Evolutionary conservation across 2,888 invertebrate species (phyloP).

Genomic region (Dasypogon diadema): DNA sequence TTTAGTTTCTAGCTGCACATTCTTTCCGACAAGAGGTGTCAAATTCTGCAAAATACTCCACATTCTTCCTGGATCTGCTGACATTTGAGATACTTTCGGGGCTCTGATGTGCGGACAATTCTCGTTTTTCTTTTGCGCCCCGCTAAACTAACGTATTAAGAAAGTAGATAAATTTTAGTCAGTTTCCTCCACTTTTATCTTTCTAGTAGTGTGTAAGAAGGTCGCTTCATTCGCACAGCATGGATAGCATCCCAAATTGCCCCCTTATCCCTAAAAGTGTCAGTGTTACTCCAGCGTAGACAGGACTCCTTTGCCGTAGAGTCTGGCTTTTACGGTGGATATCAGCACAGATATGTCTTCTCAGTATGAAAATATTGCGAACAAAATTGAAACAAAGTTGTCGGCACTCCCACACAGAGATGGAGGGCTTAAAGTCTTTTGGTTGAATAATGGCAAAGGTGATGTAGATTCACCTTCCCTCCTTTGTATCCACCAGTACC

Average conservation of each 20-base stretch:
- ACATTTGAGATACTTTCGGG: not conserved
- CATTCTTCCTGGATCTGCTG: slow-evolving; percentile 35
- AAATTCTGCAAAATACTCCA: slow-evolving; percentile 51
- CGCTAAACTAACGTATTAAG: not conserved
- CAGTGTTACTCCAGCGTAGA: slow-evolving; percentile 1
- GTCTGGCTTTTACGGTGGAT: not conserved
- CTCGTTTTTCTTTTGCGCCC: not conserved
- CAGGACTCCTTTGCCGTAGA: not conserved
- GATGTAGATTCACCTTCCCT: not conserved
- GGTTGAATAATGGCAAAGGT: slow-evolving; percentile 2
- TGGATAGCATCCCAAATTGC: no score
- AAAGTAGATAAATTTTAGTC: slow-evolving; percentile 27
- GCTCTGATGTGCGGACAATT: not conserved
- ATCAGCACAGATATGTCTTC: slow-evolving; percentile 19
- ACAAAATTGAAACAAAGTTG: slow-evolving; percentile 48
- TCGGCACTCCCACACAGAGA: not conserved
- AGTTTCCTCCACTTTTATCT: slow-evolving; percentile 33
- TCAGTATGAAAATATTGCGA: slow-evolving; percentile 36
- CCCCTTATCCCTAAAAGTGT: not conserved
- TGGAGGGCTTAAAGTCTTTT: slow-evolving; percentile 7
- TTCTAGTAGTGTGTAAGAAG: not conserved
- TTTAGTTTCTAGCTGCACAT: not conserved
- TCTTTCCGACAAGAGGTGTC: slow-evolving; percentile 36
- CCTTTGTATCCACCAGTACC: not conserved
- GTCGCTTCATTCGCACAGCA: no score